Conservation (phyloP, 2,888 invertebrate species). For the Sinodicranocentrus sp. region DNA sequence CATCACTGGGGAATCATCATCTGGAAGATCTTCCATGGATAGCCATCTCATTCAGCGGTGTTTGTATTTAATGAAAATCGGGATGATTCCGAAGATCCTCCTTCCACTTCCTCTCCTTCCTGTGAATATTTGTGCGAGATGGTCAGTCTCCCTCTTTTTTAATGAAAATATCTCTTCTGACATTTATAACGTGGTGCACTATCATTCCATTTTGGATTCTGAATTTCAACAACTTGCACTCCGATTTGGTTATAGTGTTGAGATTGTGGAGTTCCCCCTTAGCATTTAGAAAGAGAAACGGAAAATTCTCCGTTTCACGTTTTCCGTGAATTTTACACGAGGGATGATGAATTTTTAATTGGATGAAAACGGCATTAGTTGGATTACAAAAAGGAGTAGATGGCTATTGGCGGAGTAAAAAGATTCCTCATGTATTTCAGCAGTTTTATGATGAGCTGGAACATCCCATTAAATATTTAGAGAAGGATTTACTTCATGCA, state of each 20-base stretch:
- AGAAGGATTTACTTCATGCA: too few species aligned
- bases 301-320: too few species aligned
- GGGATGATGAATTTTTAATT: too few species aligned
- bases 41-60: conserved; percentile 29
- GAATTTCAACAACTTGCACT: not conserved
- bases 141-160: conserved; percentile 28
- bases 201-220: not conserved
- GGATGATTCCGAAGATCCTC: conserved; percentile 8
- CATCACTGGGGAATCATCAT: conserved; percentile 28
- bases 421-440: too few species aligned
- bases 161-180: conserved; percentile 13
- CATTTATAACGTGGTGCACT: conserved; percentile 35
- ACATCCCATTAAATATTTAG: too few species aligned
- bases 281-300: too few species aligned
- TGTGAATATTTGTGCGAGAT: conserved; percentile 30
- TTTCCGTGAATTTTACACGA: too few species aligned
- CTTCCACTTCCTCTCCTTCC: not conserved
- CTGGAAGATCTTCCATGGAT: conserved; percentile 18
- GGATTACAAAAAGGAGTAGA: too few species aligned
- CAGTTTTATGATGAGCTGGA: too few species aligned
- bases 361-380: too few species aligned
- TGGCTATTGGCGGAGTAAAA: too few species aligned
- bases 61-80: conserved; percentile 36
- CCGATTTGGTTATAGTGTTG: not conserved
- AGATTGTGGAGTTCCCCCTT: too few species aligned